Conservation (phyloP, 2,888 invertebrate species). For the Diloba caeruleocephala region DNA sequence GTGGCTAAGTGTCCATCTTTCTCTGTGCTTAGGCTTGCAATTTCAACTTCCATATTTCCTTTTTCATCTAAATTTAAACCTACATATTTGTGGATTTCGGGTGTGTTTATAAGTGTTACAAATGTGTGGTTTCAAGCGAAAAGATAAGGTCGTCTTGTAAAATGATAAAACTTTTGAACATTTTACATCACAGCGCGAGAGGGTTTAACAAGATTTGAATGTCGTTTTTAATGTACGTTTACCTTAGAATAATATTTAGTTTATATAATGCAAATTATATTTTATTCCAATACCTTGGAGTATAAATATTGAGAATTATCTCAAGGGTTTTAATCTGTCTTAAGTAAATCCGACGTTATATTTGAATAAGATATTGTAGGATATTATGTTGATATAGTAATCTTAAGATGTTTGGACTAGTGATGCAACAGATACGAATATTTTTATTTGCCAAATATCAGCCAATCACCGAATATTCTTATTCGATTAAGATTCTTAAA, state of each 20-base stretch:
- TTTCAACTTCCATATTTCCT: too few species aligned
- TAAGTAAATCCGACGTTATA: neutral
- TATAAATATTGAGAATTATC: neutral
- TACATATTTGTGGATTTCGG: too few species aligned
- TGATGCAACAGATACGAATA: too few species aligned
- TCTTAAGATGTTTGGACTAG: too few species aligned
- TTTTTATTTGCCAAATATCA: too few species aligned
- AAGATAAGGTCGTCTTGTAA: slow-evolving; percentile 23
- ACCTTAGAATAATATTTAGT: slow-evolving; percentile 20
- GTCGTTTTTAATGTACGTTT: slow-evolving; percentile 17
- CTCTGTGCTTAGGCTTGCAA: too few species aligned
- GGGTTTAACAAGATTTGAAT: slow-evolving; percentile 11
- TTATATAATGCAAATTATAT: slow-evolving; percentile 11
- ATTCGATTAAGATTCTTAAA: too few species aligned
- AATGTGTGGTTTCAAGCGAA: slow-evolving; percentile 31
- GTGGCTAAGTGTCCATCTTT: too few species aligned
- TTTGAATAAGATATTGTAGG: too few species aligned
- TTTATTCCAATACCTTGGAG: slow-evolving; percentile 2
- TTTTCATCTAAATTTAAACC: too few species aligned
- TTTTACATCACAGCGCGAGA: slow-evolving; percentile 16
- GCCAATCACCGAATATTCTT: too few species aligned
- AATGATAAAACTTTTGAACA: slow-evolving; percentile 30
- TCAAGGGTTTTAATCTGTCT: neutral
- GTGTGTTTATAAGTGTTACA: slow-evolving; percentile 32
- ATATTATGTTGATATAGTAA: too few species aligned